phyloP scores from a whole-genome alignment of 2,888 invertebrate genomes.

The Chydorus sphaericus region DNA sequence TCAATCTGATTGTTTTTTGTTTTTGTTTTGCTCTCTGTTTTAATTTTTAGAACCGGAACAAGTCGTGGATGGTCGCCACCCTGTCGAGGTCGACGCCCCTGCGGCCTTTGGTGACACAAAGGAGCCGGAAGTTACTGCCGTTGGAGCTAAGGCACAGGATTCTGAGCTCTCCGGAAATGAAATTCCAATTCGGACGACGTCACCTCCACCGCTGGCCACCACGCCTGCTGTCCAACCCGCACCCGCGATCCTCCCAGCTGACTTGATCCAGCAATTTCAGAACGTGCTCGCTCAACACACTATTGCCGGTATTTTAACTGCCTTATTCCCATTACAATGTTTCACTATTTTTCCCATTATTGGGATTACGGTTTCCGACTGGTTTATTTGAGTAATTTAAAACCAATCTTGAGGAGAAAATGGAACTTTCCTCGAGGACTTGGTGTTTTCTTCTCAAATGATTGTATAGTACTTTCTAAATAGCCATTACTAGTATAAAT shows the following conservation, averaged over 20 bases:
- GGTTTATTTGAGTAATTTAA: too few relatives aligned
- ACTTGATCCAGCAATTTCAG: slow-evolving; percentile 1
- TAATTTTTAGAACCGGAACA: not conserved
- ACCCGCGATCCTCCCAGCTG: not conserved
- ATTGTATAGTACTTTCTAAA: too few relatives aligned
- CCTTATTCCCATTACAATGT: too few relatives aligned
- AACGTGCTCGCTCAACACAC: not conserved
- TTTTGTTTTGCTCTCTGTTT: not conserved
- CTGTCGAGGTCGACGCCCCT: too few relatives aligned
- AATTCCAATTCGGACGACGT: too few relatives aligned
- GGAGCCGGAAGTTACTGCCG: not conserved
- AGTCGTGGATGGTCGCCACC: not conserved
- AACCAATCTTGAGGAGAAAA: too few relatives aligned
- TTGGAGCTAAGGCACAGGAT: not conserved
- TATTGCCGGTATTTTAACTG: not conserved
- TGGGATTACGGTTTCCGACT: too few relatives aligned
- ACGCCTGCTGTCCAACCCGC: not conserved
- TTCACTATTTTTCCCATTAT: too few relatives aligned
- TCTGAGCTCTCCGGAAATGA: not conserved
- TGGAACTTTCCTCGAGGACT: too few relatives aligned
- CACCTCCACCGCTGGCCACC: too few relatives aligned
- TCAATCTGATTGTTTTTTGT: not conserved
- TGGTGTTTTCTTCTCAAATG: too few relatives aligned
- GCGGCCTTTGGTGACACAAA: not conserved
- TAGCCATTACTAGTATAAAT: too few relatives aligned